Evolutionary conservation across 2,797 vertebrate genomes (phyloP), one percentile per base, ranked within the genome.

Genomic region (Spondyliosoma cantharus): DNA sequence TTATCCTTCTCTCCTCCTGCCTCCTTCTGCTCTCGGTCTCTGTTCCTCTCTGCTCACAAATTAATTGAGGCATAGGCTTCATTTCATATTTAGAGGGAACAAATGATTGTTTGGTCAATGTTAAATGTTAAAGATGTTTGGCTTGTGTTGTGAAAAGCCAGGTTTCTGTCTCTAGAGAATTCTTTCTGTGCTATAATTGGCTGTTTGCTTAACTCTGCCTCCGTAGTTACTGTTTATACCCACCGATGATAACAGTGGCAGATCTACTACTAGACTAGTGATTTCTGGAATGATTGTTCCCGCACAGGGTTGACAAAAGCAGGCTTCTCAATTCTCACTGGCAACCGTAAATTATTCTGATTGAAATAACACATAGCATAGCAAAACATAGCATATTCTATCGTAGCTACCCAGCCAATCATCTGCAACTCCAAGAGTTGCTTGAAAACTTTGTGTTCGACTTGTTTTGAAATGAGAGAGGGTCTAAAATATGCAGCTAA

Each of bases 61-160:
- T 83, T 71, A 70, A 83, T 74, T 27, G 69, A 78, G 71, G 63
- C 66, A 27, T 64, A 53, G 37, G 65, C 57, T 72, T 71, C 0
- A 29, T 88, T 84, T 86, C 60, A 73, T 72, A 78, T 78, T 83
- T 7, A 29, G 53, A 80, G 32, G 65, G 73, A 77, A 81, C 46
- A 85, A 76, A 69, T 58, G 57, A 62, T 79, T 70, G 76, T 74
- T 72, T 78, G 66, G 42, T 60, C 20, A 57, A 7, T 49, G 69
- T 42, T 59, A 58, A 64, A 67, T 67, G 69, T 70, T 80, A 37
- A 76, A 70, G 42, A 57, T 70, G 53, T 71, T 72, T 84, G 79
- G 43, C 61, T 69, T 46, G 22, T 71, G 14, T 24, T 29, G 25
- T 77, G 50, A 71, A 29, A 50, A 43, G 66, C 19, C 43, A 17